Percentiles rank a stretch among this genome's conserved stretches.
phyloP scores from a whole-genome alignment of 2,113 vertebrate genomes.

The Engystomops pustulosus region DNA sequence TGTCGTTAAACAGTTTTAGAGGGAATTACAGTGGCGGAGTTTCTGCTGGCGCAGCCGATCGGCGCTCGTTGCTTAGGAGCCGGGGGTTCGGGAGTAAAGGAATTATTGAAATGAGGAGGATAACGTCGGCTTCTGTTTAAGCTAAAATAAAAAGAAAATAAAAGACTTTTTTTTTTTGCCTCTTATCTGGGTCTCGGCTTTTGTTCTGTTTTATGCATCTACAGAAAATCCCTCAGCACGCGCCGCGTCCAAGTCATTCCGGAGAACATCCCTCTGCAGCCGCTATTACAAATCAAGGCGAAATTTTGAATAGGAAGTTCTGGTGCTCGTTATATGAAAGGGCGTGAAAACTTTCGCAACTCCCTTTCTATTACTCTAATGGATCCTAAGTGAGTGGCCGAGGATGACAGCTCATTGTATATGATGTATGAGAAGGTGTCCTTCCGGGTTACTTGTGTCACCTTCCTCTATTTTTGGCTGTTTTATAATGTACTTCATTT shows the following conservation, averaged over 20 bases:
- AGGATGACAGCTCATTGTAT: too few species aligned
- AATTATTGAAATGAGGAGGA: conserved; percentile 28
- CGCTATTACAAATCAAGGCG: neutral
- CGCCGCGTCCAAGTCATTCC: neutral
- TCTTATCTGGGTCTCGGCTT: conserved; percentile 25
- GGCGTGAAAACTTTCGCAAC: neutral
- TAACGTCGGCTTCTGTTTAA: conserved; percentile 18
- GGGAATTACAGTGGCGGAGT: conserved; percentile 33
- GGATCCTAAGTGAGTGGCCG: too few species aligned
- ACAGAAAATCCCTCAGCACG: neutral
- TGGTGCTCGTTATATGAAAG: neutral
- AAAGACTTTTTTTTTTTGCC: neutral
- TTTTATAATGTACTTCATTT: too few species aligned
- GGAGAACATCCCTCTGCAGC: neutral
- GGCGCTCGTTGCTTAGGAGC: neutral
- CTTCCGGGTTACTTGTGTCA: too few species aligned
- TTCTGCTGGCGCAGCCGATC: conserved; percentile 30
- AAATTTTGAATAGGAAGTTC: neutral
- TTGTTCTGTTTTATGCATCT: neutral
- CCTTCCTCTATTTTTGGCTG: too few species aligned
- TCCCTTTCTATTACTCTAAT: too few species aligned
- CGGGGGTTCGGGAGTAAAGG: neutral
- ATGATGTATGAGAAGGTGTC: too few species aligned
- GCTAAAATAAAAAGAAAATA: neutral
- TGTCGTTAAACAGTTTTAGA: conserved; percentile 53